Percentiles rank a stretch among this genome's conserved stretches.
These are phyloP conservation scores for Urocitellus parryii DNA, from an alignment of 2,113 vertebrate species.

Conservation along the genomic window DNA sequence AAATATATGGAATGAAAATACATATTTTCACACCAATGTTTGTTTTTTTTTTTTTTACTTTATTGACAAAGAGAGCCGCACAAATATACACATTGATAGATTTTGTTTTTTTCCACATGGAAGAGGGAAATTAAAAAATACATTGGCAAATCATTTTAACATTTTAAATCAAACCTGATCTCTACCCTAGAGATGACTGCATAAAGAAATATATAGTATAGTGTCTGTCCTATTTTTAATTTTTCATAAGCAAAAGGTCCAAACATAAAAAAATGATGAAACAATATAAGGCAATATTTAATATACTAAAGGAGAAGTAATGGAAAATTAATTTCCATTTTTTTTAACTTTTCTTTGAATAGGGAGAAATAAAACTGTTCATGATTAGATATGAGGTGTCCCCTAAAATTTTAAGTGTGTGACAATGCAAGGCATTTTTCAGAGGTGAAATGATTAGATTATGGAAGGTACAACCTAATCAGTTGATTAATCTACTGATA, in stretches of 20 bases:
- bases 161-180: not conserved
- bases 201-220: not conserved
- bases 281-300: not conserved
- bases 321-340: not conserved
- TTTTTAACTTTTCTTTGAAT: not conserved
- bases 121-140: not conserved
- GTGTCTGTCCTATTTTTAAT: constrained; percentile 5
- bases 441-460: too few relatives aligned
- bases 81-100: not conserved
- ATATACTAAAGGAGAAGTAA: not conserved
- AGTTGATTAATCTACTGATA: too few relatives aligned
- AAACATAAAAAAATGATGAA: not conserved
- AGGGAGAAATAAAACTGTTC: not conserved
- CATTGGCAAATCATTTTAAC: not conserved
- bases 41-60: not conserved
- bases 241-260: not conserved
- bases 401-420: too few relatives aligned
- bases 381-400: not conserved
- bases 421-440: too few relatives aligned
- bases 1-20: not conserved
- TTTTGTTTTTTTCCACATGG: not conserved
- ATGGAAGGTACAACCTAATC: too few relatives aligned
- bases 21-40: not conserved
- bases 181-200: not conserved
- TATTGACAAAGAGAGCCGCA: not conserved